Conservation (phyloP, 1,140 invertebrate species). For the Pogonus chalceus region DNA sequence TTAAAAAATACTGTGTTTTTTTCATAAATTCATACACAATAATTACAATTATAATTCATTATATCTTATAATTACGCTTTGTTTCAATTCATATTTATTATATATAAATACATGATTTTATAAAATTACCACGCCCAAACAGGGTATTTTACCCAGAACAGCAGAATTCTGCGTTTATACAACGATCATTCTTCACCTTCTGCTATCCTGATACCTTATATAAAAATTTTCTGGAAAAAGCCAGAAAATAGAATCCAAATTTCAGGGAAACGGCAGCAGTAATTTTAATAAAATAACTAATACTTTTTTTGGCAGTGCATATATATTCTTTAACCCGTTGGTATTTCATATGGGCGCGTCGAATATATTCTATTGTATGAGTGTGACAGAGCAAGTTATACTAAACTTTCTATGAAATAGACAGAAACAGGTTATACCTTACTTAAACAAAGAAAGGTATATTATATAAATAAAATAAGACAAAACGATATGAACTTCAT, state of each 20-base stretch:
- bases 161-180: constrained; percentile 9
- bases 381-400: neutral
- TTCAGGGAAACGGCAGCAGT: constrained; percentile 24
- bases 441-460: no score
- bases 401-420: no score
- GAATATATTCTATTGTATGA: neutral
- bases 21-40: constrained; percentile 3
- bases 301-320: constrained; percentile 12
- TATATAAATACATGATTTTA: no score
- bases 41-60: neutral
- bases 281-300: constrained; percentile 34
- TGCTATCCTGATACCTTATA: constrained; percentile 34
- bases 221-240: constrained; percentile 37
- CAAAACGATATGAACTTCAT: no score
- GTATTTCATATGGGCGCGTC: constrained; percentile 9
- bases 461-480: no score
- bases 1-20: neutral
- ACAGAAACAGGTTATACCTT: no score
- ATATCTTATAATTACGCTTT: neutral
- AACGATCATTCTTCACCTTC: constrained; percentile 16
- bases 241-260: constrained; percentile 29
- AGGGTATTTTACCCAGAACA: constrained; percentile 12
- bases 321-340: constrained; percentile 9
- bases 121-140: no score
- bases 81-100: neutral